Evolutionary conservation across 2,888 invertebrate genomes (phyloP).

Genomic region (Cistogaster globosa): DNA sequence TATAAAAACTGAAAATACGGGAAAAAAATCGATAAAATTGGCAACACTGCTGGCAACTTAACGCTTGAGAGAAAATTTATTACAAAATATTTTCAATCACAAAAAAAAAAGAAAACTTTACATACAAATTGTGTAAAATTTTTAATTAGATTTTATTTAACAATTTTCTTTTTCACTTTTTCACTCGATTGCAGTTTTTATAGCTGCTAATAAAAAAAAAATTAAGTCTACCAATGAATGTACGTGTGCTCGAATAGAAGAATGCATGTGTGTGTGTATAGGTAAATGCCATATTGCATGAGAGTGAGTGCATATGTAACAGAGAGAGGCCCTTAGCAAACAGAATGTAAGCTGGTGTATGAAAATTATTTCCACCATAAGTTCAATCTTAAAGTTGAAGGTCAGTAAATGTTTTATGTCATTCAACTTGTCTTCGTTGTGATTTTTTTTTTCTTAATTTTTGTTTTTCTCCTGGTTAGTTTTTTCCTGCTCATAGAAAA

Average conservation of each 20-base stretch:
- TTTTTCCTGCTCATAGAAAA: conserved; percentile 39
- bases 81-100: conserved; percentile 41
- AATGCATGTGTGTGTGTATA: neutral
- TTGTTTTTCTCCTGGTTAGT: neutral
- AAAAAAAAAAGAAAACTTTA: conserved; percentile 6
- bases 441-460: conserved; percentile 33
- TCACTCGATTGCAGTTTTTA: neutral
- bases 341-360: too few species aligned
- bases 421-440: conserved; percentile 80
- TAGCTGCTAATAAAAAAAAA: neutral
- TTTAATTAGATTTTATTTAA: neutral
- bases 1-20: neutral
- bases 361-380: conserved; percentile 64
- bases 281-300: neutral
- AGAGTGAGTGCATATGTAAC: conserved; percentile 18
- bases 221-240: neutral
- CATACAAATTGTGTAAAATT: neutral
- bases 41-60: conserved; percentile 18
- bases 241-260: too few species aligned
- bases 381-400: conserved; percentile 83
- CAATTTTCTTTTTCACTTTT: neutral
- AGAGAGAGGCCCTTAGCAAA: conserved; percentile 2
- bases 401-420: conserved; percentile 83
- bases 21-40: neutral
- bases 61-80: conserved; percentile 46